phyloP scores from a whole-genome alignment of 2,797 vertebrate genomes.

The Girardinus metallicus region DNA sequence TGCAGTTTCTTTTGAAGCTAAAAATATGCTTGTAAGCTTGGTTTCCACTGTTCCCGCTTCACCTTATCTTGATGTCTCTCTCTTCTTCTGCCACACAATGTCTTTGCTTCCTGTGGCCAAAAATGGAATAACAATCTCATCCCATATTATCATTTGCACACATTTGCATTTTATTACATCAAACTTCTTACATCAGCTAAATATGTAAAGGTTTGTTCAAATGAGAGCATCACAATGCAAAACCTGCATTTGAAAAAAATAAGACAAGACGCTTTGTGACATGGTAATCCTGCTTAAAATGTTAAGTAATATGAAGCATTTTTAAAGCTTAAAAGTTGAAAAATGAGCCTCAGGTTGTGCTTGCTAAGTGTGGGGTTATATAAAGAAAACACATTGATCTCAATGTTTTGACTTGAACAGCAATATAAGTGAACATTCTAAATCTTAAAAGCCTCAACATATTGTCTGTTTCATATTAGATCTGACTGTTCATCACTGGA shows the following conservation, averaged over 20 bases:
- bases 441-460: slow-evolving; percentile 17
- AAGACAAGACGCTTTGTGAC: slow-evolving; percentile 6
- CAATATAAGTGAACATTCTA: slow-evolving; percentile 12
- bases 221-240: neutral
- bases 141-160: slow-evolving; percentile 20
- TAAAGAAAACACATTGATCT: slow-evolving; percentile 10
- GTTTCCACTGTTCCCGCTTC: slow-evolving; percentile 32
- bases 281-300: slow-evolving; percentile 12
- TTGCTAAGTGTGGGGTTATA: slow-evolving; percentile 10
- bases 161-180: slow-evolving; percentile 40
- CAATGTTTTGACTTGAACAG: neutral
- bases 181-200: slow-evolving; percentile 7
- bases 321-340: slow-evolving; percentile 6
- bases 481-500: slow-evolving; percentile 10
- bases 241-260: neutral
- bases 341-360: neutral
- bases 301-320: slow-evolving; percentile 5
- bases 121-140: slow-evolving; percentile 29
- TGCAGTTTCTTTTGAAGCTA: slow-evolving; percentile 33
- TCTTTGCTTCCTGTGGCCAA: slow-evolving; percentile 38
- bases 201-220: slow-evolving; percentile 3
- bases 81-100: slow-evolving; percentile 18
- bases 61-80: slow-evolving; percentile 13
- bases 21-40: slow-evolving; percentile 37
- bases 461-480: neutral